A percentile compares a stretch with the other conserved stretches of the same genome.
Evolutionary conservation across 2,888 invertebrate genomes (phyloP).

Genomic region (Harpagoxenus sublaevis): DNA sequence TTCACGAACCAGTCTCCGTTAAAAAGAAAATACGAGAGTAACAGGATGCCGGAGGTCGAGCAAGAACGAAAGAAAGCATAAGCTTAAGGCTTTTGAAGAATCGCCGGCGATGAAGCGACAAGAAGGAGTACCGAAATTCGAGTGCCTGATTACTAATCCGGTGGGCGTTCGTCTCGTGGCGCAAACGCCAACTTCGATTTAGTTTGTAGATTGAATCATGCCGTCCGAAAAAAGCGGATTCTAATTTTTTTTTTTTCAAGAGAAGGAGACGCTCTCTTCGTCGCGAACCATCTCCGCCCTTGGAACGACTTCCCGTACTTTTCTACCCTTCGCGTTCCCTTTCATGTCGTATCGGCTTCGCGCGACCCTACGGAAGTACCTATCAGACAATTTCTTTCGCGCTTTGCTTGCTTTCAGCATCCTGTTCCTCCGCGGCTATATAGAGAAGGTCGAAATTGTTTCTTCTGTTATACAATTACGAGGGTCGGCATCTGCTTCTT

Average conservation of each 20-base stretch:
- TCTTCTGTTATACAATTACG: slow-evolving; percentile 72
- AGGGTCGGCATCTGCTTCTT: slow-evolving; percentile 42
- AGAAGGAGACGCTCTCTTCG: slow-evolving; percentile 51
- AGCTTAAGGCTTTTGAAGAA: slow-evolving; percentile 2
- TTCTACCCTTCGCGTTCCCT: slow-evolving; percentile 22
- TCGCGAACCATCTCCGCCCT: slow-evolving; percentile 75
- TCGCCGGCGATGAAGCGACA: slow-evolving; percentile 30
- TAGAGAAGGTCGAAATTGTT: slow-evolving; percentile 71
- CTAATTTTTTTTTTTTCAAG: slow-evolving; percentile 70
- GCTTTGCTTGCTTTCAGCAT: not conserved
- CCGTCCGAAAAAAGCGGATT: slow-evolving; percentile 69
- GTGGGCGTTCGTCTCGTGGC: slow-evolving; percentile 66
- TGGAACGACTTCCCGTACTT: slow-evolving; percentile 73
- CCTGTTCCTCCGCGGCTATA: not conserved
- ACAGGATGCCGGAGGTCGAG: not conserved
- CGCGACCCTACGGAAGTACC: slow-evolving; percentile 69
- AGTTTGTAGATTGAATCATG: slow-evolving; percentile 72
- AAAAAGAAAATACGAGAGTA: slow-evolving; percentile 32
- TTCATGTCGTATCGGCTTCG: slow-evolving; percentile 37
- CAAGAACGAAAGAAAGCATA: slow-evolving; percentile 5
- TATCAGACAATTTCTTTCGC: slow-evolving; percentile 65
- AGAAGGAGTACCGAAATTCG: slow-evolving; percentile 57
- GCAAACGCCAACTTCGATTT: slow-evolving; percentile 72
- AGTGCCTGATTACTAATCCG: slow-evolving; percentile 65
- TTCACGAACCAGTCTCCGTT: slow-evolving; percentile 53